A percentile compares a stretch with the other conserved stretches of the same genome.
These are phyloP conservation scores for Cantharis rufa DNA, from an alignment of 2,888 invertebrate species.

Conservation along the genomic window DNA sequence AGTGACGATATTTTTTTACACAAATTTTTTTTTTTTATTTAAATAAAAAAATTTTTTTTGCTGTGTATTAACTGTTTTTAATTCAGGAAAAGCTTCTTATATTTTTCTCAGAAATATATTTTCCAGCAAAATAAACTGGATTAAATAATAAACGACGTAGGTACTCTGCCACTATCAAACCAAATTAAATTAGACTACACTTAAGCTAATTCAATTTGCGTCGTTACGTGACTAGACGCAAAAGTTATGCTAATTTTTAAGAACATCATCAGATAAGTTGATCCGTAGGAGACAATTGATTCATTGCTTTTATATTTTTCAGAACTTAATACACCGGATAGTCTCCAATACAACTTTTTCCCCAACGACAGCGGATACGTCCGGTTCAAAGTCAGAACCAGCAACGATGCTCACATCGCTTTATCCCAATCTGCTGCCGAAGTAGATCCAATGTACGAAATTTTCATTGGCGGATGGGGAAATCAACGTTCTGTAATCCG, in stretches of 20 bases:
- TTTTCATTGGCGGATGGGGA: conserved; percentile 88
- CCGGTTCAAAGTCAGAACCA: conserved; percentile 77
- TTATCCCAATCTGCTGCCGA: conserved; percentile 73
- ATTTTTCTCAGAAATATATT: not conserved
- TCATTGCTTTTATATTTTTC: conserved; percentile 46
- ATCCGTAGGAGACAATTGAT: not conserved
- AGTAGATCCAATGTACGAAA: conserved; percentile 79
- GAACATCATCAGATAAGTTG: not conserved
- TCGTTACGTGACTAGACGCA: not conserved
- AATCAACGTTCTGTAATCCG: conserved; percentile 84
- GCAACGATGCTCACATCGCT: conserved; percentile 85
- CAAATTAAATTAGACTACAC: not conserved
- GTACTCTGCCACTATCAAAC: not conserved
- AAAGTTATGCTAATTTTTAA: not conserved
- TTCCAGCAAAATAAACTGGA: not conserved
- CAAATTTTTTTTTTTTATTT: no score
- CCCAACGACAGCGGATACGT: conserved; percentile 71
- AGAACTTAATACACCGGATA: conserved; percentile 81
- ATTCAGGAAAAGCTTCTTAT: no score
- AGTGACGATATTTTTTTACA: no score
- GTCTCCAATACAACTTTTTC: conserved; percentile 80
- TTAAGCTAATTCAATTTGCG: not conserved
- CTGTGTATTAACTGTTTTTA: no score
- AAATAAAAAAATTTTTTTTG: no score
- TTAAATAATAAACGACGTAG: not conserved